phyloP scores from a whole-genome alignment of 2,113 vertebrate species.

The Callorhinus ursinus region DNA sequence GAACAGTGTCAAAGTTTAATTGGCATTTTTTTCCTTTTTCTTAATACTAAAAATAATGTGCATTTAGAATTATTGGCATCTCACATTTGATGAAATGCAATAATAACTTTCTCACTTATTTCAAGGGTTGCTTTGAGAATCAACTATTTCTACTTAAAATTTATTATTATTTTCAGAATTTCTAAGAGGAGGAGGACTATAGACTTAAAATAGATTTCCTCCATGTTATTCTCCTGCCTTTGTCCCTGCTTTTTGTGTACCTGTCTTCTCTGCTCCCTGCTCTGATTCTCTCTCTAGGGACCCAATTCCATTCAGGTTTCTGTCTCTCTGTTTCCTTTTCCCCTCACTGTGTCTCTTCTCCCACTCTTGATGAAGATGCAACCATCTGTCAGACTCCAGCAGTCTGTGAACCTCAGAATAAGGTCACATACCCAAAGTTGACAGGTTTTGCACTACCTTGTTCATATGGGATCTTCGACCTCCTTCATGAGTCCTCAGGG shows the following conservation, averaged over 20 bases:
- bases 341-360: neutral
- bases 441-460: neutral
- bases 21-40: neutral
- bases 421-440: neutral
- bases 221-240: neutral
- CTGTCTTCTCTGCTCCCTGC: neutral
- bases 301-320: neutral
- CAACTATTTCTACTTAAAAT: conserved; percentile 6
- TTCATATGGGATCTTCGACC: neutral
- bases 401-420: neutral
- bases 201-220: neutral
- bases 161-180: neutral
- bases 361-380: neutral
- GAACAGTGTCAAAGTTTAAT: neutral
- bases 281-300: neutral
- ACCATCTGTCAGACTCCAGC: neutral
- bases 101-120: neutral
- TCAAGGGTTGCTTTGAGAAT: conserved; percentile 42
- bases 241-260: neutral
- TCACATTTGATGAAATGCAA: neutral
- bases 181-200: too few relatives aligned
- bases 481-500: neutral
- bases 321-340: neutral
- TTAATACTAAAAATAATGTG: neutral
- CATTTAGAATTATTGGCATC: neutral